A percentile compares a stretch with the other conserved stretches of the same genome.
These are phyloP conservation scores for Phyllostomus discolor DNA, from an alignment of 2,113 vertebrate genomes.

Conservation along the genomic window DNA sequence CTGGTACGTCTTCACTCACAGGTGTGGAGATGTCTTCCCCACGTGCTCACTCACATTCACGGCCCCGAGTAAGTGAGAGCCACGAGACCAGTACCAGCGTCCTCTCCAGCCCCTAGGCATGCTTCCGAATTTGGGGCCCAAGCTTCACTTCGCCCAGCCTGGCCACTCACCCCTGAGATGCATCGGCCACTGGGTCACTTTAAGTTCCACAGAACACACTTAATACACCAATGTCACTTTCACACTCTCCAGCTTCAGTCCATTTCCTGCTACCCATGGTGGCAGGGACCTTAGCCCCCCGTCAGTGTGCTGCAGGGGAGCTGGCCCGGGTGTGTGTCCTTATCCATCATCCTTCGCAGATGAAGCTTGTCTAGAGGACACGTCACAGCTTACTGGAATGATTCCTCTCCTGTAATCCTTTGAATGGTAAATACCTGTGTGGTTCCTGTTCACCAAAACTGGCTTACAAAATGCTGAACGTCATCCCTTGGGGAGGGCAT, in stretches of 20 bases:
- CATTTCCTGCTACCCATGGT: background rate
- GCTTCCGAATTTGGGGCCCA: fast-evolving
- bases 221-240: fast-evolving
- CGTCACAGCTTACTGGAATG: background rate
- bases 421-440: background rate
- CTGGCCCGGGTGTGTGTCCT: fast-evolving
- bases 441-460: background rate
- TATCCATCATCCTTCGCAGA: background rate
- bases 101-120: background rate
- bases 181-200: background rate
- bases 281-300: background rate
- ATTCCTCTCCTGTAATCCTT: background rate
- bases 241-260: background rate
- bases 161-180: background rate
- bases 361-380: background rate
- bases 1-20: background rate
- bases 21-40: no score
- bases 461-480: background rate
- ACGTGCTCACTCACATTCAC: background rate
- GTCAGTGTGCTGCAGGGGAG: background rate
- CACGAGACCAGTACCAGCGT: fast-evolving
- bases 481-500: background rate
- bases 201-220: background rate
- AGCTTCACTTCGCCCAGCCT: background rate
- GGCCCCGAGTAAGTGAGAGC: background rate